phyloP scores from a whole-genome alignment of 2,797 vertebrate genomes.

The Chiroxiphia lanceolata region DNA sequence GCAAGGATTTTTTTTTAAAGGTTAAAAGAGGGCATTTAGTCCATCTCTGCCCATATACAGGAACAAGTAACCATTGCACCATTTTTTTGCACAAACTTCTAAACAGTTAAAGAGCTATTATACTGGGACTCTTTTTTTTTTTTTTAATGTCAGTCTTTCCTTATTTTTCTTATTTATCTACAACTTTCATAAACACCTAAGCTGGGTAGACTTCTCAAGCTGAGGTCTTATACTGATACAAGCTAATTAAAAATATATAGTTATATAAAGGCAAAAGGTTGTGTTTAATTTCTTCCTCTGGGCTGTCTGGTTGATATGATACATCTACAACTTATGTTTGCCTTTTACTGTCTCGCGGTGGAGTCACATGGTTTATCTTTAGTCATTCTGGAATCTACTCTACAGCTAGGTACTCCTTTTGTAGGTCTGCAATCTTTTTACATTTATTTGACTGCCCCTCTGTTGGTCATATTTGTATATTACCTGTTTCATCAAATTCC shows the following conservation, averaged over 20 bases:
- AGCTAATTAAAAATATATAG: neutral
- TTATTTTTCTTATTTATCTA: neutral
- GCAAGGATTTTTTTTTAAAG: neutral
- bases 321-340: neutral
- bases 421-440: neutral
- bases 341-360: neutral
- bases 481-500: neutral
- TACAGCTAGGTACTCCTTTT: neutral
- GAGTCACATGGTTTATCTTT: neutral
- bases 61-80: accelerated
- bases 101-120: neutral
- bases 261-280: neutral
- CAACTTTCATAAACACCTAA: neutral
- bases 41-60: neutral
- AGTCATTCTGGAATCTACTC: neutral
- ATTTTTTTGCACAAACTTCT: neutral
- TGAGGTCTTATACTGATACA: neutral
- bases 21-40: neutral
- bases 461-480: accelerated
- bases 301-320: neutral
- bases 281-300: neutral
- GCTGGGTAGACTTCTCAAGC: neutral
- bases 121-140: neutral
- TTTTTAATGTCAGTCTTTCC: neutral
- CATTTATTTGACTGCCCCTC: neutral